Evolutionary conservation across 2,888 invertebrate species (phyloP).

Genomic region (Argyresthia goedartella): DNA sequence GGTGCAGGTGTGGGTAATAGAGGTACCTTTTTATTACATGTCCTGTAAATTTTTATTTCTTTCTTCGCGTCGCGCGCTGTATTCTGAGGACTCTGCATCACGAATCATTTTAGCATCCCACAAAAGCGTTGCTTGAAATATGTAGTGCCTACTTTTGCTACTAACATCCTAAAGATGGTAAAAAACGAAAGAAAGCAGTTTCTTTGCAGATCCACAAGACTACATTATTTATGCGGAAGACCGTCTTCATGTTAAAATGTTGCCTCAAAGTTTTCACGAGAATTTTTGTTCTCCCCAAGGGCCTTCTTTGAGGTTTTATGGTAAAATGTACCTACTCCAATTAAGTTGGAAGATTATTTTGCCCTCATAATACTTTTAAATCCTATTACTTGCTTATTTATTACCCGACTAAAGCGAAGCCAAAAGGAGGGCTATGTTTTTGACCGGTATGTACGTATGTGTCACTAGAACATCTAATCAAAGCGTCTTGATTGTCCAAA

Average conservation of each 20-base stretch:
- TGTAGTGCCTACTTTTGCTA: not conserved
- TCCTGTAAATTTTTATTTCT: constrained; percentile 1
- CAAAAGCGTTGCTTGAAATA: not conserved
- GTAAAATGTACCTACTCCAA: not conserved
- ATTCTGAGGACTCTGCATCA: not conserved
- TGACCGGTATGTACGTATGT: too few relatives aligned
- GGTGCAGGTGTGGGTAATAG: not conserved
- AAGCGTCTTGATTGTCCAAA: too few relatives aligned
- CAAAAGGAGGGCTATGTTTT: too few relatives aligned
- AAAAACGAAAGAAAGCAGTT: too few relatives aligned
- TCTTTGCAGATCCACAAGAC: not conserved
- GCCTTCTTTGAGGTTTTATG: not conserved
- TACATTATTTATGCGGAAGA: constrained; percentile 11
- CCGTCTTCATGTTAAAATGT: constrained; percentile 11
- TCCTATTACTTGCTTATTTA: too few relatives aligned
- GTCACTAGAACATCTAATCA: too few relatives aligned
- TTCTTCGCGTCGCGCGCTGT: not conserved
- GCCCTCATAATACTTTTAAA: too few relatives aligned
- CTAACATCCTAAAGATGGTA: not conserved
- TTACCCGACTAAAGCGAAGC: too few relatives aligned
- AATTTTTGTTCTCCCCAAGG: constrained; percentile 6
- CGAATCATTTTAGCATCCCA: not conserved
- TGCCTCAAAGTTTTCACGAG: constrained; percentile 5
- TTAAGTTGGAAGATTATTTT: not conserved
- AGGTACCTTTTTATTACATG: not conserved